These are phyloP conservation scores for Tipula helvola DNA, from an alignment of 2,888 invertebrate species.

Conservation along the genomic window DNA sequence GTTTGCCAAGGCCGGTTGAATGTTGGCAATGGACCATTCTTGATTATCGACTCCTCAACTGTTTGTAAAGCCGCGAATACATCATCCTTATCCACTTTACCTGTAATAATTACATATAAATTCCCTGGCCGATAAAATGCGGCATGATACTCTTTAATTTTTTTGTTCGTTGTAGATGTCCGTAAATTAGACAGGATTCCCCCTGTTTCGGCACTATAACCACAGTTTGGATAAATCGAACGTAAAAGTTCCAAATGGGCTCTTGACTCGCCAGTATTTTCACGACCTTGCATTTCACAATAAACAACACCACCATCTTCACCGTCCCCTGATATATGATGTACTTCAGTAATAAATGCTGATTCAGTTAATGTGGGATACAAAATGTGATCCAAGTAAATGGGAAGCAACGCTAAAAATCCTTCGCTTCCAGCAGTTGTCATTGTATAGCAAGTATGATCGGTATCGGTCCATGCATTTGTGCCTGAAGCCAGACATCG, in stretches of 20 bases:
- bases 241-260: slow-evolving; percentile 51
- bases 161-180: slow-evolving; percentile 64
- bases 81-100: slow-evolving; percentile 61
- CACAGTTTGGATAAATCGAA: slow-evolving; percentile 66
- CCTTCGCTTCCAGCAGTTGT: slow-evolving; percentile 79
- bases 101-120: slow-evolving; percentile 69
- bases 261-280: slow-evolving; percentile 65
- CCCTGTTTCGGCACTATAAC: slow-evolving; percentile 76
- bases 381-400: slow-evolving; percentile 82
- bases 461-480: slow-evolving; percentile 78
- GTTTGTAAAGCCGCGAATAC: slow-evolving; percentile 60
- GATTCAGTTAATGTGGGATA: slow-evolving; percentile 70
- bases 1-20: slow-evolving; percentile 70
- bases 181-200: slow-evolving; percentile 75
- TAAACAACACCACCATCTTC: slow-evolving; percentile 92
- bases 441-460: slow-evolving; percentile 84
- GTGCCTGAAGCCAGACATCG: slow-evolving; percentile 83
- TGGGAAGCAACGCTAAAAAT: slow-evolving; percentile 75
- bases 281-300: slow-evolving; percentile 84
- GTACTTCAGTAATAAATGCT: slow-evolving; percentile 79
- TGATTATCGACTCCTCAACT: slow-evolving; percentile 60
- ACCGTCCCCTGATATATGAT: slow-evolving; percentile 79
- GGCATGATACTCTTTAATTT: slow-evolving; percentile 69
- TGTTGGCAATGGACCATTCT: slow-evolving; percentile 29
- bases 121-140: slow-evolving; percentile 84